phyloP scores from a whole-genome alignment of 1,140 invertebrate genomes.

The Hylaeus anthracinus region DNA sequence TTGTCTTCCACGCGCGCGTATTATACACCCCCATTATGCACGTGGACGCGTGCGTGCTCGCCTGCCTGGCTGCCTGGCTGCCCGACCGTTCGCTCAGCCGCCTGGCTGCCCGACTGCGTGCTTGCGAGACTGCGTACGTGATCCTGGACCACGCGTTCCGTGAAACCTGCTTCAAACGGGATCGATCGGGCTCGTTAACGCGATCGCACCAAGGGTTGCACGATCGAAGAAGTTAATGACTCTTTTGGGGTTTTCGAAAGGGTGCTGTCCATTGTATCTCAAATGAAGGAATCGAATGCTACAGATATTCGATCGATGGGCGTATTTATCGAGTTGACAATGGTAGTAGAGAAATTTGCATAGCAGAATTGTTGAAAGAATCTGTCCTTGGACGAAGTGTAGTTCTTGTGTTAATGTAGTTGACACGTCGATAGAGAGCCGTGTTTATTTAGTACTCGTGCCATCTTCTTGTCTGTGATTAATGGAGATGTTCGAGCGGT shows the following conservation, averaged over 20 bases:
- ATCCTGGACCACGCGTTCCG: constrained; percentile 13
- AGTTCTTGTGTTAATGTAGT: too few relatives aligned
- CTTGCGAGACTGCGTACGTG: constrained; percentile 6
- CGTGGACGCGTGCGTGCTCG: constrained; percentile 68
- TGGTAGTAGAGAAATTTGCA: too few relatives aligned
- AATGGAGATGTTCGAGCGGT: too few relatives aligned
- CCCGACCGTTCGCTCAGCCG: not conserved
- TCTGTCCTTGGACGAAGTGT: too few relatives aligned
- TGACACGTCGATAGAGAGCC: too few relatives aligned
- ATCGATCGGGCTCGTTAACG: constrained; percentile 20
- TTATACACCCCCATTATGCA: constrained; percentile 79
- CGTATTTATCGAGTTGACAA: too few relatives aligned
- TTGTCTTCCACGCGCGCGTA: constrained; percentile 77
- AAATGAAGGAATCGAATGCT: too few relatives aligned
- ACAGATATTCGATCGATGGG: too few relatives aligned
- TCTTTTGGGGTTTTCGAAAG: not conserved
- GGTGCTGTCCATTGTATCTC: too few relatives aligned
- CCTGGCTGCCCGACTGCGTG: not conserved
- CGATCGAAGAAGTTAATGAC: not conserved
- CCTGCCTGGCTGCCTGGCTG: constrained; percentile 34
- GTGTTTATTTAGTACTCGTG: too few relatives aligned
- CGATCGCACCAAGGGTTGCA: constrained; percentile 7
- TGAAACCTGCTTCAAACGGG: not conserved
- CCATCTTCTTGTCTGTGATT: too few relatives aligned
- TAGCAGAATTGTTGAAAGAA: too few relatives aligned